Evolutionary conservation across 2,888 invertebrate species (phyloP).

Genomic region (Empis stercorea): DNA sequence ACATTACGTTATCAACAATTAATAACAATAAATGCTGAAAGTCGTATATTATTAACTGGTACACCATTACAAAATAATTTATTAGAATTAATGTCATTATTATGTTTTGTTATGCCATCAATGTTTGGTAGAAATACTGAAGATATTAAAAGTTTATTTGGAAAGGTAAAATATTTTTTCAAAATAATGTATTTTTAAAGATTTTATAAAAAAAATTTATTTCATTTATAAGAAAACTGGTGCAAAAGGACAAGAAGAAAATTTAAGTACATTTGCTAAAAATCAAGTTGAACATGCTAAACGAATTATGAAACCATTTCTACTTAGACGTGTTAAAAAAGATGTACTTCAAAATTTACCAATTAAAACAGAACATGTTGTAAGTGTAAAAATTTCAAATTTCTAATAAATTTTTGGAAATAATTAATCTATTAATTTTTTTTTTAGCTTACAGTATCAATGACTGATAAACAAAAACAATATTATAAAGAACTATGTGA

Average conservation of each 20-base stretch:
- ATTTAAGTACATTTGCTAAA: slow-evolving; percentile 68
- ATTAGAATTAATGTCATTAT: slow-evolving; percentile 84
- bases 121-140: slow-evolving; percentile 82
- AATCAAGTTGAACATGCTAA: slow-evolving; percentile 88
- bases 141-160: slow-evolving; percentile 76
- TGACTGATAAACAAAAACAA: slow-evolving; percentile 59
- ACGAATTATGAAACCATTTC: slow-evolving; percentile 90
- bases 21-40: slow-evolving; percentile 75
- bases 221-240: too few species aligned
- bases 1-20: slow-evolving; percentile 81
- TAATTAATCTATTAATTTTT: not conserved
- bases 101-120: slow-evolving; percentile 93
- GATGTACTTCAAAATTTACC: slow-evolving; percentile 82
- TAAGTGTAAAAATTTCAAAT: slow-evolving; percentile 33
- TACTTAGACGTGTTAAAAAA: slow-evolving; percentile 72
- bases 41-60: slow-evolving; percentile 81
- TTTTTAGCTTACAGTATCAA: slow-evolving; percentile 40
- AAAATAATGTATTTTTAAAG: too few species aligned
- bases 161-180: slow-evolving; percentile 49
- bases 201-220: too few species aligned
- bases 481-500: slow-evolving; percentile 64
- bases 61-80: slow-evolving; percentile 95
- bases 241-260: slow-evolving; percentile 29
- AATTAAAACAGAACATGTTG: slow-evolving; percentile 58
- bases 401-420: not conserved